These are phyloP conservation scores for Dryococelus australis DNA, from an alignment of 2,888 invertebrate genomes.

Conservation along the genomic window DNA sequence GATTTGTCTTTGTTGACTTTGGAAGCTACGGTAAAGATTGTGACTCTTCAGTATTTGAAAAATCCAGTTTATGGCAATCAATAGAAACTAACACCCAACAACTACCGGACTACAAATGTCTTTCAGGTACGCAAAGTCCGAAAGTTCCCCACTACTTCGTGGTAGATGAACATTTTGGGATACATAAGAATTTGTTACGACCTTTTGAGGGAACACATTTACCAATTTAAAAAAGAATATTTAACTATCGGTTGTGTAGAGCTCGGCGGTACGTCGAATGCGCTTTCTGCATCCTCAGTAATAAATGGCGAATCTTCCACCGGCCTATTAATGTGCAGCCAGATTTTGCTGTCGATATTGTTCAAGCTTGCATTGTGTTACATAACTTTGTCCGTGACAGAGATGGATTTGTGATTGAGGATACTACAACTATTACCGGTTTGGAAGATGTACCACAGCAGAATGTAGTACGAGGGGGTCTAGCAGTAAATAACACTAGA, in stretches of 20 bases:
- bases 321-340: no score
- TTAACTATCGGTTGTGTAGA: constrained; percentile 47
- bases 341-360: no score
- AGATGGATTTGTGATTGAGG: constrained; percentile 42
- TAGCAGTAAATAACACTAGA: constrained; percentile 46
- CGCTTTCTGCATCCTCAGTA: constrained; percentile 51
- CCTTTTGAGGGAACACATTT: constrained; percentile 38
- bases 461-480: constrained; percentile 39
- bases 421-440: no score
- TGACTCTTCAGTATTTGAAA: constrained; percentile 35
- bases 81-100: constrained; percentile 24
- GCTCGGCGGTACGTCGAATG: constrained; percentile 51
- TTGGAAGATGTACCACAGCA: constrained; percentile 44
- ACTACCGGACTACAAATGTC: constrained; percentile 36
- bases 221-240: constrained; percentile 42
- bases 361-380: constrained; percentile 49
- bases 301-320: no score
- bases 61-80: constrained; percentile 33
- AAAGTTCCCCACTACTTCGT: constrained; percentile 35
- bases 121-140: constrained; percentile 33
- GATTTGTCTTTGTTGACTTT: constrained; percentile 40
- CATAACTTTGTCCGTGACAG: constrained; percentile 45
- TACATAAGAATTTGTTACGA: constrained; percentile 35
- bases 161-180: constrained; percentile 42
- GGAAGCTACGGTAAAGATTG: constrained; percentile 38